Percentiles rank a stretch among this genome's conserved stretches.
These are phyloP conservation scores for Gavialis gangeticus DNA, from an alignment of 2,113 vertebrate species.

Conservation along the genomic window DNA sequence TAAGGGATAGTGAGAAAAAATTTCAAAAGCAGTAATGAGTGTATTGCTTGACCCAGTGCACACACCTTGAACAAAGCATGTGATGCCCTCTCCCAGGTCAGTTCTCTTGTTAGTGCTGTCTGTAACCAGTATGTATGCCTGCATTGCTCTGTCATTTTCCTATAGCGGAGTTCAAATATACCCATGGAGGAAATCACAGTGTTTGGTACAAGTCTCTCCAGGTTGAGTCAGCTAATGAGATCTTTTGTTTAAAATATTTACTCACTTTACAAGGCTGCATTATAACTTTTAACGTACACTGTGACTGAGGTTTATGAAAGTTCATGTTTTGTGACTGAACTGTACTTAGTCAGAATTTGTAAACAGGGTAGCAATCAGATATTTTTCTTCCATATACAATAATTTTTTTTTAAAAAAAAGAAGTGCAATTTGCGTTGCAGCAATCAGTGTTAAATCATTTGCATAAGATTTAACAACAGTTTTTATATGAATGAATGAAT, in stretches of 20 bases:
- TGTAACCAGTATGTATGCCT: not conserved
- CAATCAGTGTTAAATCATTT: slow-evolving; percentile 93
- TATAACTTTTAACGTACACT: slow-evolving; percentile 70
- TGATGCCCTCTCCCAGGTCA: not conserved
- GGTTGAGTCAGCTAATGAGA: slow-evolving; percentile 48
- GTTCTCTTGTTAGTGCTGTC: not conserved
- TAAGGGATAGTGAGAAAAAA: slow-evolving; percentile 33
- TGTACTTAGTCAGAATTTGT: slow-evolving; percentile 74
- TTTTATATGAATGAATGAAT: slow-evolving; percentile 87
- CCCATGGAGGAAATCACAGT: slow-evolving; percentile 62
- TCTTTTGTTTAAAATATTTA: slow-evolving; percentile 61
- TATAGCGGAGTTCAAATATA: not conserved
- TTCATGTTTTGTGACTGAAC: slow-evolving; percentile 81
- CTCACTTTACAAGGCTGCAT: slow-evolving; percentile 71
- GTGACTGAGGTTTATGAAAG: slow-evolving; percentile 82
- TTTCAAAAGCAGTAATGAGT: not conserved
- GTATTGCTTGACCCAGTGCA: slow-evolving; percentile 27
- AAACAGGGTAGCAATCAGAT: slow-evolving; percentile 96
- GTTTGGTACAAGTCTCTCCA: slow-evolving; percentile 68
- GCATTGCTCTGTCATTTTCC: slow-evolving; percentile 51
- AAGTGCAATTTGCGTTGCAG: slow-evolving; percentile 90
- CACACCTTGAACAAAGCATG: slow-evolving; percentile 7
- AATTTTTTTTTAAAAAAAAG: slow-evolving; percentile 80
- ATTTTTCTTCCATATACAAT: slow-evolving; percentile 87
- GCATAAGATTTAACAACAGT: slow-evolving; percentile 86